Evolutionary conservation across 2,888 invertebrate genomes (phyloP).

Genomic region (Criorhina ranunculi): DNA sequence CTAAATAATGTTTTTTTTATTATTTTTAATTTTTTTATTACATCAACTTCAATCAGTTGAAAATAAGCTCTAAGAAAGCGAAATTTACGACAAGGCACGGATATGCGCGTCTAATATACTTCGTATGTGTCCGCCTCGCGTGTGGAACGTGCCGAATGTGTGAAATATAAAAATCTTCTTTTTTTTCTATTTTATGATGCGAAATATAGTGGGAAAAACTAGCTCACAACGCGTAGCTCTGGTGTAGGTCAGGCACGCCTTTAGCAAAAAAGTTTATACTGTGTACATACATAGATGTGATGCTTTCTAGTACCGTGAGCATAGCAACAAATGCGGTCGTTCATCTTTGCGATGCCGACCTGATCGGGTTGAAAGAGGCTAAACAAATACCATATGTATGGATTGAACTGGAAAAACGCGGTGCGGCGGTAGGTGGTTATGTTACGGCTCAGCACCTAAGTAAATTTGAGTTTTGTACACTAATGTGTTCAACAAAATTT

Average conservation of each 20-base stretch:
- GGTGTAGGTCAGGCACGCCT: slow-evolving; percentile 73
- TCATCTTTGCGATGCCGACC: slow-evolving; percentile 51
- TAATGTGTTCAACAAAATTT: not conserved
- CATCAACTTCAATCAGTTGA: slow-evolving; percentile 52
- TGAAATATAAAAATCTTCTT: slow-evolving; percentile 25
- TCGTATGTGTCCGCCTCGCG: slow-evolving; percentile 41
- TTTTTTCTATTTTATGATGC: slow-evolving; percentile 13
- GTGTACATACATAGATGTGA: not conserved
- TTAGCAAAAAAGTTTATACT: slow-evolving; percentile 38
- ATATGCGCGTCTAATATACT: slow-evolving; percentile 31
- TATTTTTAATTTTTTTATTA: slow-evolving; percentile 41
- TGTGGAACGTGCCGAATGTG: slow-evolving; percentile 65
- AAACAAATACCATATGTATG: slow-evolving; percentile 51
- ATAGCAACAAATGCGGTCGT: slow-evolving; percentile 59
- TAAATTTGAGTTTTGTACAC: slow-evolving; percentile 43
- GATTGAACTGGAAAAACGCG: not conserved
- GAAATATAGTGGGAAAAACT: slow-evolving; percentile 58
- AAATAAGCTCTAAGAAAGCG: slow-evolving; percentile 26
- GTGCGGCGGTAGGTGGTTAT: slow-evolving; percentile 2
- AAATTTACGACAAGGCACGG: slow-evolving; percentile 40
- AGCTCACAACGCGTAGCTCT: slow-evolving; percentile 63
- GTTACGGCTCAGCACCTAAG: slow-evolving; percentile 46
- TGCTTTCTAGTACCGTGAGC: slow-evolving; percentile 54
- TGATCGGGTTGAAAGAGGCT: slow-evolving; percentile 50
- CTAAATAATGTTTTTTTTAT: slow-evolving; percentile 7